These are phyloP conservation scores for Drosophila cardini DNA, from an alignment of 1,140 invertebrate species.

Conservation along the genomic window DNA sequence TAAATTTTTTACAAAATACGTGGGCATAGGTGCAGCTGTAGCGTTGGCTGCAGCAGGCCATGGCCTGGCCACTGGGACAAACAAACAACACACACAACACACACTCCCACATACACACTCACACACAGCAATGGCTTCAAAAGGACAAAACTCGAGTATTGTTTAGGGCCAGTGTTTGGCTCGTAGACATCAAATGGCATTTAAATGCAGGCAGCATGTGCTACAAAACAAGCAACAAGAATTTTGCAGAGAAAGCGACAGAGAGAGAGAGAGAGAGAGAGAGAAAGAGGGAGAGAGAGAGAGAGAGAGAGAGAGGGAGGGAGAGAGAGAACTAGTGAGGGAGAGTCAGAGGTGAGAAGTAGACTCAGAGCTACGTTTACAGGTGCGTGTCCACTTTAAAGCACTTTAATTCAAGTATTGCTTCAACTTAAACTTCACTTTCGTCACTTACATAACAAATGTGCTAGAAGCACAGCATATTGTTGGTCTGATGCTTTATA, in stretches of 20 bases:
- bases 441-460: neutral
- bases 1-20: conserved; percentile 82
- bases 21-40: conserved; percentile 65
- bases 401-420: conserved; percentile 3
- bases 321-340: neutral
- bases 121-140: conserved; percentile 43
- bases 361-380: conserved; percentile 4
- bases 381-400: conserved; percentile 15
- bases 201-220: conserved; percentile 67
- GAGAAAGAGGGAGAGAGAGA: neutral
- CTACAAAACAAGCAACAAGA: neutral
- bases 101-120: conserved; percentile 24
- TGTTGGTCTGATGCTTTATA: neutral
- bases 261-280: neutral
- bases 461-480: neutral
- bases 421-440: neutral
- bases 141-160: conserved; percentile 72
- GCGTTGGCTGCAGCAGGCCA: conserved; percentile 24
- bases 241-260: neutral
- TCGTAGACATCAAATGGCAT: conserved; percentile 64
- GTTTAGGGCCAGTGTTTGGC: conserved; percentile 61
- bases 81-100: conserved; percentile 26
- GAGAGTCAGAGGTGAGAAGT: neutral
- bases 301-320: neutral
- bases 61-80: conserved; percentile 22